phyloP scores from a whole-genome alignment of 2,888 invertebrate species.

The Callyntrura sp. region DNA sequence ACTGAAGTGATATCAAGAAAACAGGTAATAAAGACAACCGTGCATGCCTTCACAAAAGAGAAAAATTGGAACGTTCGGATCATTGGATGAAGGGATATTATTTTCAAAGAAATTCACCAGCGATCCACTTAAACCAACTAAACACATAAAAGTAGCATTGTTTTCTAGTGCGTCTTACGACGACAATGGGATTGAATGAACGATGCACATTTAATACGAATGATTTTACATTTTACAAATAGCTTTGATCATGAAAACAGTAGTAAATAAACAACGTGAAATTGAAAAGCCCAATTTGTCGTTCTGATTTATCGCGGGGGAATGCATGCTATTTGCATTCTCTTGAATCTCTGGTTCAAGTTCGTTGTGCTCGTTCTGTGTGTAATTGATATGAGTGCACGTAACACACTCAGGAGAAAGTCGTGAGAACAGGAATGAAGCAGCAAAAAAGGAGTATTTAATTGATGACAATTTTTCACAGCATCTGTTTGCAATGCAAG shows the following conservation, averaged over 20 bases:
- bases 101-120: too few relatives aligned
- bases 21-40: too few relatives aligned
- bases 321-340: conserved; percentile 11
- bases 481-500: conserved; percentile 14
- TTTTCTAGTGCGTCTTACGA: too few relatives aligned
- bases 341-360: too few relatives aligned
- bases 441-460: conserved; percentile 30
- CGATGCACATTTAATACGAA: background rate
- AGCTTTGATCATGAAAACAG: background rate
- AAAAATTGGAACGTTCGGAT: too few relatives aligned
- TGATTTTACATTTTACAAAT: background rate
- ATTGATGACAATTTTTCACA: conserved; percentile 45
- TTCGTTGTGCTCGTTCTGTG: conserved; percentile 3
- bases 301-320: conserved; percentile 4
- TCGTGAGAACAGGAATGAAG: conserved; percentile 49
- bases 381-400: conserved; percentile 33
- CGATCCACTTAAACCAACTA: too few relatives aligned
- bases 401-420: conserved; percentile 50
- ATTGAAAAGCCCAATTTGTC: background rate
- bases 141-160: too few relatives aligned
- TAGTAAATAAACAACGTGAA: conserved; percentile 20
- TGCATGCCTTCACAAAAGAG: too few relatives aligned
- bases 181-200: too few relatives aligned
- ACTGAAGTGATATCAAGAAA: too few relatives aligned
- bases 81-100: too few relatives aligned